A percentile compares a stretch with the other conserved stretches of the same genome.
Evolutionary conservation across 2,888 invertebrate species (phyloP).

Genomic region (Digitonthophagus gazella): DNA sequence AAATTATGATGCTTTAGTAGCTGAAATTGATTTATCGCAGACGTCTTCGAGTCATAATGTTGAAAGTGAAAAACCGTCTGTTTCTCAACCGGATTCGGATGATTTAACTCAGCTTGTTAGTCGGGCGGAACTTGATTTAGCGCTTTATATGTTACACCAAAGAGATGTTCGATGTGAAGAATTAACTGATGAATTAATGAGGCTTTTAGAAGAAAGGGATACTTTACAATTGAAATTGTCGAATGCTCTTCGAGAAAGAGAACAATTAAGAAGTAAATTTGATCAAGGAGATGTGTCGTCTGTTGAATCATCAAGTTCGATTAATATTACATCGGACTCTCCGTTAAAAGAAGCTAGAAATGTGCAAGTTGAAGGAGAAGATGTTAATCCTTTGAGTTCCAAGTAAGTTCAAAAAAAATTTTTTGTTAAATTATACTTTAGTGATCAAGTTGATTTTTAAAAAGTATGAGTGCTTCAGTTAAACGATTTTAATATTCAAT

Average conservation of each 20-base stretch:
- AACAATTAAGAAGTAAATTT: constrained; percentile 54
- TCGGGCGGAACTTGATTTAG: constrained; percentile 72
- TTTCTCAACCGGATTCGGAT: constrained; percentile 24
- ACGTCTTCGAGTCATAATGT: constrained; percentile 32
- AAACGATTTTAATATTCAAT: too few relatives aligned
- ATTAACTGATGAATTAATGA: constrained; percentile 78
- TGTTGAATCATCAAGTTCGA: not conserved
- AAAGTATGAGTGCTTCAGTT: too few relatives aligned
- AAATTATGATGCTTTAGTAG: constrained; percentile 56
- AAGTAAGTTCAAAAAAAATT: constrained; percentile 1
- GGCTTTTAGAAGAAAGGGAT: constrained; percentile 80
- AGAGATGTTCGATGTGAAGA: constrained; percentile 85
- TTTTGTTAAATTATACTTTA: not conserved
- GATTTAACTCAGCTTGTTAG: constrained; percentile 43
- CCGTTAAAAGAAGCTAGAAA: constrained; percentile 24
- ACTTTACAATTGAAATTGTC: constrained; percentile 79
- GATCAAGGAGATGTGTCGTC: constrained; percentile 7
- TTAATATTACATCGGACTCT: not conserved
- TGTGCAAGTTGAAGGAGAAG: constrained; percentile 32
- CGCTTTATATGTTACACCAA: constrained; percentile 82
- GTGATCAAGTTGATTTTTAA: too few relatives aligned
- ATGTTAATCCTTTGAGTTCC: constrained; percentile 1
- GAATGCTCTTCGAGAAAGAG: constrained; percentile 73
- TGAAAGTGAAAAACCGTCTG: constrained; percentile 22
- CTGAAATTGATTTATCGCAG: constrained; percentile 44